Base-by-base conservation (phyloP, 2,888 invertebrate genomes). In the Folsomia candida region DNA sequence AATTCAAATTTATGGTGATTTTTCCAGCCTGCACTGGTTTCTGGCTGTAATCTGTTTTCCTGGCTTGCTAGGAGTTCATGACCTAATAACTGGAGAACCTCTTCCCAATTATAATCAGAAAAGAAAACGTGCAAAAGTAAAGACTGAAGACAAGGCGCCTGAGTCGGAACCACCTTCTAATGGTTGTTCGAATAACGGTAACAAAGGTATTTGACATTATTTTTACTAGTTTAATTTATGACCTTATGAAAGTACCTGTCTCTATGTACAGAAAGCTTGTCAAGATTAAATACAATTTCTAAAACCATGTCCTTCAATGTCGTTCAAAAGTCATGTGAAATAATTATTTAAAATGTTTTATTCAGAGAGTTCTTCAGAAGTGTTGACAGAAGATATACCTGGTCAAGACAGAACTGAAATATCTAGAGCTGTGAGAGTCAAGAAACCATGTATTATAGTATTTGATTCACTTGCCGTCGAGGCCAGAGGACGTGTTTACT, bases 41-140 rank as follows among this genome's bases (percentile, higher is more conserved):
- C 87, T 99, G 80, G 97, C 96, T 1, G 93, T 98, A 63, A 92
- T 99, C 69, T 98, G 97, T 83, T 97, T 91, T 83, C 97, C 98
- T 59, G 90, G 91, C 67, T 85, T 94, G 76, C 89, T 89, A 65
- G 90, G 82, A 18, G 77, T 77, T 71, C 71, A 71, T 27, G 72
- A 76, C 28, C 64, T 67, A 9, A 59, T 59, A 24, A 69, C 69
- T 1, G 60, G 72, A 18, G 69, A 70, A 37, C 47, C 60, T 9
- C 1, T 72, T 18, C 67, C 67, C 2, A 65, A 76, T 22, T 73
- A 69, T 59, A 72, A 72, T 24, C 37, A 26, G 47, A 59, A 65
- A 20, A n/a, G 20, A 28, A 27, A 29, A 18, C 22, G 9, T 51
- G 51, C 51, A 6, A 60, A 60, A 26, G 2, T 14, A 3, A 64